Percentiles rank a stretch among this genome's conserved stretches.
phyloP scores from a whole-genome alignment of 1,140 invertebrate genomes.

The Dufourea novaeangliae region DNA sequence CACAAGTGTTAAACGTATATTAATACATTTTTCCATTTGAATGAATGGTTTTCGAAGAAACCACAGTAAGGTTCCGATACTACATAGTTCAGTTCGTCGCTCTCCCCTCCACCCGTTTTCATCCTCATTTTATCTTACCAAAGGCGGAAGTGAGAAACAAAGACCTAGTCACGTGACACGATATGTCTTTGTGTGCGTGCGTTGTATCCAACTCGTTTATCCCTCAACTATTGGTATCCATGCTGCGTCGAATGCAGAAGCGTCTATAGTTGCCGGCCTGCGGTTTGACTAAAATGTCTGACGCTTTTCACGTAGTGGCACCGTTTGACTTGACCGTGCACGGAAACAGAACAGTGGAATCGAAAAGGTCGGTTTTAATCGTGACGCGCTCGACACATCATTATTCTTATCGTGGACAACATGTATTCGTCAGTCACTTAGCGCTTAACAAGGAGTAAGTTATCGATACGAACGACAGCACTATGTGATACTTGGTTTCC shows the following conservation, averaged over 20 bases:
- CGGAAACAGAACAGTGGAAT: conserved; percentile 6
- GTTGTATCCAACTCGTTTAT: not conserved
- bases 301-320: conserved; percentile 30
- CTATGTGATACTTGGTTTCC: conserved; percentile 11
- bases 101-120: no score
- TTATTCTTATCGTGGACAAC: not conserved
- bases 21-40: not conserved
- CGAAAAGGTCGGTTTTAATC: not conserved
- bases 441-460: conserved; percentile 29
- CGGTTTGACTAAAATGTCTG: conserved; percentile 61
- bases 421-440: conserved; percentile 45
- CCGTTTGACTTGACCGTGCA: conserved; percentile 40
- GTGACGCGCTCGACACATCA: not conserved
- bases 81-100: no score
- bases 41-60: no score
- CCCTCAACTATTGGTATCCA: conserved; percentile 12
- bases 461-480: not conserved
- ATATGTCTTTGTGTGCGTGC: no score
- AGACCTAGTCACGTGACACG: no score
- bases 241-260: not conserved
- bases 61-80: no score
- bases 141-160: no score
- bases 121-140: no score
- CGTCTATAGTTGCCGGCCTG: conserved; percentile 44
- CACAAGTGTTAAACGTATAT: no score